Evolutionary conservation across 35 echinoderm and acorn worm species (phyloP), one percentile per base, ranked within the genome.

Genomic region (Apostichopus californicus): DNA sequence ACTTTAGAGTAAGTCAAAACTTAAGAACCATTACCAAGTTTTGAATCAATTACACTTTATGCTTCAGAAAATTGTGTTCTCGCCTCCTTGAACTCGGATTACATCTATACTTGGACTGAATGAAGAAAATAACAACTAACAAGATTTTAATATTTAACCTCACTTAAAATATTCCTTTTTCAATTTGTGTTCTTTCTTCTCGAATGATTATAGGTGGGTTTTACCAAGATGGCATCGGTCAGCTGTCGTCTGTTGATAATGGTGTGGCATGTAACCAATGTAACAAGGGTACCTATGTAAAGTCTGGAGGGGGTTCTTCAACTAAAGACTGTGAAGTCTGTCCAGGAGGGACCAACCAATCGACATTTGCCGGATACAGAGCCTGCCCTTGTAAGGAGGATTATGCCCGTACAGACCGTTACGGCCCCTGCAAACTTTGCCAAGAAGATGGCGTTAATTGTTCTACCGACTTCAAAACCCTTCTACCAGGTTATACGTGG

Each of bases 221-320:
- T 79, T 93, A 26, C 56, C 85, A 87, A 88, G 83, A 88, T 85
- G 15, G 86, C 17, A 93, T 84, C 8, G 86, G 92, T 46, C 83
- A 78, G 78, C 54, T 65, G 6, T n/a, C 55, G 11, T 56, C 55
- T 5, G 14, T n/a, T 85, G 6, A 13, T 5, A 6, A 34, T 20
- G 79, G 56, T 9, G 34, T 54, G 17, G 34, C 72, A 11, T 93
- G 92, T 46, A 87, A 93, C 53, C 23, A 75, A 5, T 93, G 92
- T 55, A 93, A 88, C 54, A 88, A 78, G 5, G 92, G 92, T n/a
- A 93, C 92, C 14, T 93, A 59, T 66, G 92, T 93, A 12, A 18
- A 10, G 15, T 46, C 12, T 6, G 52, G 57, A 4, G 68, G 68
- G 8, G 92, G 66, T 46, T 88, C 64, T 6, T 88, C 72, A 55